phyloP scores from a whole-genome alignment of 2,113 vertebrate species.

The Symphodus melops region DNA sequence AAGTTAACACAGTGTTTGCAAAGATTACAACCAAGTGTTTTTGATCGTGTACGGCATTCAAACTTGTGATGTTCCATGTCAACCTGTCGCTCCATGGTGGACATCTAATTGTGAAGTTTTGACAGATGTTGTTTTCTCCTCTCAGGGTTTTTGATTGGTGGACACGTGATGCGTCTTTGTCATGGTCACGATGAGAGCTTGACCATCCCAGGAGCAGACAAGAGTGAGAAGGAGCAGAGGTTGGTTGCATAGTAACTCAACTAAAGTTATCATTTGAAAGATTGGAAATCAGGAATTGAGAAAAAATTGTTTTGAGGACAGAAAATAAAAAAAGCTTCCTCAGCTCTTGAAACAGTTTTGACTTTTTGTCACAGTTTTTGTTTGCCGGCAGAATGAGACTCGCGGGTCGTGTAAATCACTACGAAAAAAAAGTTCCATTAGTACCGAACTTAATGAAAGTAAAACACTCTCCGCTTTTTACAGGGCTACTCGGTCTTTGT shows the following conservation, averaged over 20 bases:
- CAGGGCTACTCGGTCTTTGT: neutral
- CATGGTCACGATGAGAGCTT: conserved; percentile 96
- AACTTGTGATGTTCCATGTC: too few species aligned
- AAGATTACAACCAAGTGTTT: neutral
- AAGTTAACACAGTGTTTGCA: neutral
- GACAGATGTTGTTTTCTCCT: neutral
- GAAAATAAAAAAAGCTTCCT: too few species aligned
- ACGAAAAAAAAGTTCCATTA: neutral
- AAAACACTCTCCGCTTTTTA: neutral
- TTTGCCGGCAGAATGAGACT: too few species aligned
- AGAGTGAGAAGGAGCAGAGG: conserved; percentile 89
- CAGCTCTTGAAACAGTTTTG: too few species aligned
- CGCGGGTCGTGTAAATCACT: too few species aligned
- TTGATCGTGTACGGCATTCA: too few species aligned
- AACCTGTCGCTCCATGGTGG: too few species aligned
- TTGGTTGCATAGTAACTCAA: conserved; percentile 59
- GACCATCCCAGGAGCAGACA: conserved; percentile 92
- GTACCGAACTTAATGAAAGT: neutral
- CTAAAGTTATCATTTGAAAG: too few species aligned
- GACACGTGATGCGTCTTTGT: conserved; percentile 94
- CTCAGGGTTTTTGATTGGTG: conserved; percentile 91
- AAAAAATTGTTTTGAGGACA: too few species aligned
- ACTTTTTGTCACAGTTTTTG: too few species aligned
- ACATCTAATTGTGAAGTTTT: neutral
- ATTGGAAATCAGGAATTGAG: too few species aligned